Conservation (phyloP, 2,797 vertebrate species). For the Pantherophis vulpinus region DNA sequence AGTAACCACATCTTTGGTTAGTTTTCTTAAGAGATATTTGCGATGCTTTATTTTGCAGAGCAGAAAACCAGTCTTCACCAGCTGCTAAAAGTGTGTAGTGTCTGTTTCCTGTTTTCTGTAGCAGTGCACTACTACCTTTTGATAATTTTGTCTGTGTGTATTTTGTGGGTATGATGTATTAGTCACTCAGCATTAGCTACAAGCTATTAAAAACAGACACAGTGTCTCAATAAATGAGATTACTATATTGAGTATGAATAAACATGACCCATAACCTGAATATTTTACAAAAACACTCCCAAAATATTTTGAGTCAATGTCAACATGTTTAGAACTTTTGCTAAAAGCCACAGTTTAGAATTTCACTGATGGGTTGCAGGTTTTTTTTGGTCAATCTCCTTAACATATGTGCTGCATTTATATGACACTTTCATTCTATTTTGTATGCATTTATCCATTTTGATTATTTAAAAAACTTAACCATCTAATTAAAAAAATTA, state of each 20-base stretch:
- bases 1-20: neutral
- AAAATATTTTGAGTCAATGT: conserved; percentile 31
- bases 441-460: neutral
- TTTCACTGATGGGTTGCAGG: neutral
- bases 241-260: conserved; percentile 18
- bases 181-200: conserved; percentile 26
- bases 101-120: conserved; percentile 33
- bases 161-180: conserved; percentile 31
- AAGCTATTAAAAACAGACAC: neutral
- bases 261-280: conserved; percentile 12
- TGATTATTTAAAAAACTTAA: neutral
- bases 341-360: conserved; percentile 10
- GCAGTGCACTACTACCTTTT: neutral
- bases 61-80: conserved; percentile 19
- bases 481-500: neutral
- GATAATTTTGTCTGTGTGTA: neutral
- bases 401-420: neutral
- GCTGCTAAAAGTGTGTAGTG: conserved; percentile 9
- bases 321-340: conserved; percentile 29
- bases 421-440: neutral
- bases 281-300: conserved; percentile 30
- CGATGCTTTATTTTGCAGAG: neutral
- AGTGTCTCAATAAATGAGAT: conserved; percentile 22
- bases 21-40: neutral
- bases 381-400: neutral